Base-by-base conservation (phyloP, 2,113 vertebrate genomes). In the Thunnus maccoyii region DNA sequence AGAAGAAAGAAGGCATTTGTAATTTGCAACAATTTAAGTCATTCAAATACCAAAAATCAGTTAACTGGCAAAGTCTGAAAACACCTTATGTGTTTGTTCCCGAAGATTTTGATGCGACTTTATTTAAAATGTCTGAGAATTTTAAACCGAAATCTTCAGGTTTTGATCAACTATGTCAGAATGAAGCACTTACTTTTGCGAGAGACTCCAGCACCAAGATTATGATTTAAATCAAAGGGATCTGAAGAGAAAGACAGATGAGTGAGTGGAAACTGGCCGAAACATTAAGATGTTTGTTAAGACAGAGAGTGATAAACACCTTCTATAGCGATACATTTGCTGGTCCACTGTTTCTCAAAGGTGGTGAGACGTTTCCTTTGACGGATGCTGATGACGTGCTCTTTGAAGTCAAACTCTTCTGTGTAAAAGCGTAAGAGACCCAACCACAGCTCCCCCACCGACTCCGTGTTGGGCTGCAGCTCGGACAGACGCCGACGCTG, bases 301-400 rank as follows among this genome's bases (percentile, higher is more conserved):
- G 5, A 17, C 5, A 13, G 2, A 36, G 0, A 1, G 17, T 5
- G 27, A 30, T 30, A 30, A 30, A 30, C 88, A 99, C 98, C 98
- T 97, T 99, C 98, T 0, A 99, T 99, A 9, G 98, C 97, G 76
- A 99, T 99, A 88, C 98, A 99, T 88, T 99, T 99, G 83, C 98
- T 99, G 5, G 98, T 99, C 98, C 98, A 99, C 90, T 99, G 98
- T 56, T 99, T 99, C 92, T 99, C 97, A 76, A 99, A 99, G 0
- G 98, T 99, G 62, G 98, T 99, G 81, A 99, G 94, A 11, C 98
- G 95, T 67, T 98, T 99, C 87, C 93, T 96, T 82, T 99, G 98
- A 3, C 98, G 95, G 93, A 99, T 99, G 94, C 97, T 98, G 94
- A 99, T 99, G 80, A 99, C 98, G 18, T 99, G 96, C 12, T 99